Conservation (phyloP, 92 coral and sea anemone species). For the Zoanthus solanderi region DNA sequence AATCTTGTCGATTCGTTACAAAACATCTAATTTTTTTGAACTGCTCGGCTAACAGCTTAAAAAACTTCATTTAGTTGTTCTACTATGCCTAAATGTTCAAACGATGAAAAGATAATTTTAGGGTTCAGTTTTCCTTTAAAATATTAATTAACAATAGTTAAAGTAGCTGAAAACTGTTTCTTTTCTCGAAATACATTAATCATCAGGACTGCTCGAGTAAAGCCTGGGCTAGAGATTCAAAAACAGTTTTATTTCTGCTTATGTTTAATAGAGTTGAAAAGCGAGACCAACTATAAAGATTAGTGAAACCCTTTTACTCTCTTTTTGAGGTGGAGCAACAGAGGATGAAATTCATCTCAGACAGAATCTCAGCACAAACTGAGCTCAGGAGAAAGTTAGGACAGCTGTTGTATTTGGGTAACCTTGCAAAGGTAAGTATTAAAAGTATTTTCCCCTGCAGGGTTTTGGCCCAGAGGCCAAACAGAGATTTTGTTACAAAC, state of each 20-base stretch:
- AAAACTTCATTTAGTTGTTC: no score
- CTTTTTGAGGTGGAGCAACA: constrained; percentile 75
- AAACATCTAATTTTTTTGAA: no score
- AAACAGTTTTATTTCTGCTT: no score
- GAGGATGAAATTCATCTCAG: constrained; percentile 89
- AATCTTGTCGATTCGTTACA: no score
- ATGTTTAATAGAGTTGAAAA: no score
- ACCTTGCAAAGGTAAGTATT: constrained; percentile 86
- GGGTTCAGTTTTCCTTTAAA: no score
- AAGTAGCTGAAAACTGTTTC: no score
- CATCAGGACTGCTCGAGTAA: not conserved
- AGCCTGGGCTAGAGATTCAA: not conserved
- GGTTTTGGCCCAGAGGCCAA: not conserved
- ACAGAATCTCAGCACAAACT: constrained; percentile 80
- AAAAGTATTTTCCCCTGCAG: not conserved
- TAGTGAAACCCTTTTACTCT: not conserved
- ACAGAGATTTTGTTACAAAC: no score
- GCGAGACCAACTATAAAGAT: not conserved
- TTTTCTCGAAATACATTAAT: no score
- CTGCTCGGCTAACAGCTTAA: no score
- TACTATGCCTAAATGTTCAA: no score
- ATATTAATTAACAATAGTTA: not conserved
- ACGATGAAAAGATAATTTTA: no score
- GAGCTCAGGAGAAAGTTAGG: constrained; percentile 88
- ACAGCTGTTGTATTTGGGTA: constrained; percentile 88